Evolutionary conservation across 2,113 vertebrate genomes (phyloP), one percentile per base, ranked within the genome.

Genomic region (Ariopsis seemanni): DNA sequence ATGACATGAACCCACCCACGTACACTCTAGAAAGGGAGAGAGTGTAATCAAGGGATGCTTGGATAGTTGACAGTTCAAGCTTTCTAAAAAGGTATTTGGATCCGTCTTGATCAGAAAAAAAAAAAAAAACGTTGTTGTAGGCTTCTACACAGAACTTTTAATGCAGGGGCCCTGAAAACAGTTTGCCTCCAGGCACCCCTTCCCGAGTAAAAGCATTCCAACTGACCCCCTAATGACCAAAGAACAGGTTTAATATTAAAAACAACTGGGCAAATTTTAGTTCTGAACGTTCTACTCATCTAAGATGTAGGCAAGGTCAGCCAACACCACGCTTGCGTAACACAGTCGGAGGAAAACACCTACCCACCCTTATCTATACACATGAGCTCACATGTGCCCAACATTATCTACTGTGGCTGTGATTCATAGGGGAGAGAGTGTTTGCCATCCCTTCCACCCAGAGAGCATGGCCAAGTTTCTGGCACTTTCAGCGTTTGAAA

Each of bases 1-100:
- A 82, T 85, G 87, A 84, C 86, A 88, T 89, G 91, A 86, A 89
- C 80, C 57, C 18, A 82, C 30, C 34, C 42, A 42, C 12, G 14
- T 22, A 42, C 55, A 5, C 55, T 12, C 17, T 12, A 18, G 15
- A 34, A 42, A 42, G 2, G 42, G 42, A 42, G 22, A n/a, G 74
- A 7, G 7, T 80, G 57, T 42, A 42, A 34, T 81, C 17, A 81
- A 60, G 57, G 9, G 57, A 20, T 34, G 27, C 42, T 20, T 60
- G 18, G 27, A 60, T 20, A 30, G 55, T 60, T 34, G 79, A 42
- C 57, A 60, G 2, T 27, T 79, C 25, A 53, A 17, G 8, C 15
- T 52, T n/a, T 25, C 20, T 74, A 74, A 74, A 74, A 65, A 77
- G 74, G 48, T 52, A n/a, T 53, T 77, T 52, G 22, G 5, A 78